These are phyloP conservation scores for Cephus pulcher DNA, from an alignment of 2,888 invertebrate species.

Conservation along the genomic window DNA sequence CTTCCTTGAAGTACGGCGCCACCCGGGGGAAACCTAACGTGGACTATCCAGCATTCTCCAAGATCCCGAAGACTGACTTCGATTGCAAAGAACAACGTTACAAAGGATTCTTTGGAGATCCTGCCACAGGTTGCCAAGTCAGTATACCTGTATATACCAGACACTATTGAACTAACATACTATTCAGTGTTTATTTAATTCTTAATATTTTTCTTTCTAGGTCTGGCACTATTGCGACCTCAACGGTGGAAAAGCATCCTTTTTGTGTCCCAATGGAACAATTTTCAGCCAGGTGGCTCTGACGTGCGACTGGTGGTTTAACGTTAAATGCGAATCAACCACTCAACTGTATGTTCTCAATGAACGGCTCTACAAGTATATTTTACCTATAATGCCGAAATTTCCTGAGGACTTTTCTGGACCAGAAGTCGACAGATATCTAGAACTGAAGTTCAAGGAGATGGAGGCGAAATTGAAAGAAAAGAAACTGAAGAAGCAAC, in stretches of 20 bases:
- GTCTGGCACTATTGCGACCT: constrained; percentile 94
- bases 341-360: constrained; percentile 88
- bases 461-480: constrained; percentile 85
- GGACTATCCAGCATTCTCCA: constrained; percentile 83
- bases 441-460: constrained; percentile 86
- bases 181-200: constrained; percentile 22
- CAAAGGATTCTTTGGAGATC: constrained; percentile 91
- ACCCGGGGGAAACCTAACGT: constrained; percentile 75
- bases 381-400: constrained; percentile 86
- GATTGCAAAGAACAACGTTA: constrained; percentile 87
- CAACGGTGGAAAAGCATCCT: constrained; percentile 90
- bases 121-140: constrained; percentile 88
- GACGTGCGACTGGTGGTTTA: constrained; percentile 95
- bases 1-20: constrained; percentile 57
- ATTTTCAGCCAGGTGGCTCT: constrained; percentile 90
- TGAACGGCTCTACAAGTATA: constrained; percentile 89
- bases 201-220: constrained; percentile 64
- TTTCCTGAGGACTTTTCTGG: constrained; percentile 93
- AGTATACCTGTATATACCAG: constrained; percentile 26
- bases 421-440: constrained; percentile 87
- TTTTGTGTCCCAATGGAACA: constrained; percentile 90
- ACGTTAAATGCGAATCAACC: constrained; percentile 86
- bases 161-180: constrained; percentile 7
- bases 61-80: constrained; percentile 82
- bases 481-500: constrained; percentile 68